Percentiles rank a stretch among this genome's conserved stretches.
Conservation (phyloP, 1,140 invertebrate species). For the Chrysoperla carnea region DNA sequence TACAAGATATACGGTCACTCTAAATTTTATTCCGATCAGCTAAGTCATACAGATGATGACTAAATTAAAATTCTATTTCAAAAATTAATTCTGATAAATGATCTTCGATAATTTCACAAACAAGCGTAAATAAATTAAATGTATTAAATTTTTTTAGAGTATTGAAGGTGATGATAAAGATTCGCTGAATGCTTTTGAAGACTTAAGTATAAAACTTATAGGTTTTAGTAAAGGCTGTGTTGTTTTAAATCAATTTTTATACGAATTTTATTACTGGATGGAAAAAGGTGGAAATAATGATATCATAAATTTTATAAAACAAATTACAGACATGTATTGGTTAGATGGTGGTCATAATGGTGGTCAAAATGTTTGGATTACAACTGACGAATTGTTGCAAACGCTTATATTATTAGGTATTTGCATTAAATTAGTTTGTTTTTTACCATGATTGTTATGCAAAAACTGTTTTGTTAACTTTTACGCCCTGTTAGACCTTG, state of each 20-base stretch:
- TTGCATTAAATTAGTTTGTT: too few relatives aligned
- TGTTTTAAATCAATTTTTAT: constrained; percentile 75
- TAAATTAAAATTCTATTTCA: too few relatives aligned
- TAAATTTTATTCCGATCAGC: too few relatives aligned
- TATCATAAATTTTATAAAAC: constrained; percentile 28
- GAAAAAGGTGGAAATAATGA: constrained; percentile 38
- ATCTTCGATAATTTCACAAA: too few relatives aligned
- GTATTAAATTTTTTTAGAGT: constrained; percentile 13
- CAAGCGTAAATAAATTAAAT: too few relatives aligned
- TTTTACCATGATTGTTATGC: too few relatives aligned
- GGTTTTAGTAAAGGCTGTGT: constrained; percentile 88
- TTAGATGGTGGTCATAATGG: constrained; percentile 75
- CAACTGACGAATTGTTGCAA: constrained; percentile 45
- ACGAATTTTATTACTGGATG: constrained; percentile 55
- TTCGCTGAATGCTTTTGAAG: too few relatives aligned
- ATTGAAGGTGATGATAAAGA: constrained; percentile 10
- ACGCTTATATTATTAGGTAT: constrained; percentile 45
- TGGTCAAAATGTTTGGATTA: constrained; percentile 70
- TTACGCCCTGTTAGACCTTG: too few relatives aligned
- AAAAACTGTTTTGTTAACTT: too few relatives aligned
- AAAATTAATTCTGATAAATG: too few relatives aligned
- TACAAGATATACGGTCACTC: too few relatives aligned
- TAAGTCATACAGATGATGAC: too few relatives aligned
- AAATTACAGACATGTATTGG: constrained; percentile 64
- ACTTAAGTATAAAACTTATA: constrained; percentile 26